Percentiles rank a stretch among this genome's conserved stretches.
Evolutionary conservation across 1,140 invertebrate species (phyloP).

Genomic region (Penaeus indicus): DNA sequence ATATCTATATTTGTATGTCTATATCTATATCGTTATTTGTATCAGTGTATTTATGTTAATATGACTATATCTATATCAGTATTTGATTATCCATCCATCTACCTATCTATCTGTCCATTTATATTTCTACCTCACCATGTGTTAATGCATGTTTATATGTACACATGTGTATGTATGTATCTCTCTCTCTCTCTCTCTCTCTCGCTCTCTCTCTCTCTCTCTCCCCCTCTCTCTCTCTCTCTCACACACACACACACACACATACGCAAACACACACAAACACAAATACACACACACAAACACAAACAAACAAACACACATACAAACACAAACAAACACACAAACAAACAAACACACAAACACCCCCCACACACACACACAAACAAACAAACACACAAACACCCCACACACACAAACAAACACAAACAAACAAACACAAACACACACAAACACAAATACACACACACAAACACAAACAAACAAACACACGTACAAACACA

Average conservation of each 20-base stretch:
- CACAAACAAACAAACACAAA: background rate
- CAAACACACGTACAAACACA: background rate
- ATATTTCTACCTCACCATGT: background rate
- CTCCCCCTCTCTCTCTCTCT: no score
- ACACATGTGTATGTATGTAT: background rate
- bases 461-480: background rate
- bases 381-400: background rate
- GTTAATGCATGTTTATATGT: background rate
- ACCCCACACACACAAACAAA: background rate
- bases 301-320: background rate
- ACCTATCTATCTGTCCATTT: no score
- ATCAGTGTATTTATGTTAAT: no score
- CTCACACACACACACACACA: no score
- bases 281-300: background rate
- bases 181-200: no score
- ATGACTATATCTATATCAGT: no score
- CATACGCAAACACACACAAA: background rate
- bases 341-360: no score
- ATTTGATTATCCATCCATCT: no score
- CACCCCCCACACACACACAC: no score
- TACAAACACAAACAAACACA: background rate
- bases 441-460: background rate
- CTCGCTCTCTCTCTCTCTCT: no score
- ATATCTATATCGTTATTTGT: background rate
- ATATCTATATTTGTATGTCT: constrained; percentile 6